Evolutionary conservation across 2,113 vertebrate genomes (phyloP).

Genomic region (Morone saxatilis): DNA sequence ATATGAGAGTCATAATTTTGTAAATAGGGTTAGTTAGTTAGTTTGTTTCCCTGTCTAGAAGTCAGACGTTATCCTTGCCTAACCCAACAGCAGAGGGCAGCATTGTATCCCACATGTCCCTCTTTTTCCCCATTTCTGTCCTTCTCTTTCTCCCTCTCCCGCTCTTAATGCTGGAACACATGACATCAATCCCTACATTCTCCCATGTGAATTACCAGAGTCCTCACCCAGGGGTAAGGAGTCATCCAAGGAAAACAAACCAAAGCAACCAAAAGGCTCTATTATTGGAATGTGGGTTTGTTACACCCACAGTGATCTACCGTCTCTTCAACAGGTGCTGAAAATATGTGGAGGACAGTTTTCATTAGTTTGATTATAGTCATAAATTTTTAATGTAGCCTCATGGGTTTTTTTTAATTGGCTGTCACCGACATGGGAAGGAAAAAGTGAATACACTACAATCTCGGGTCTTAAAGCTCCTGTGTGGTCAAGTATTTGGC

Average conservation of each 20-base stretch:
- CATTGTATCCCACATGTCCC: slow-evolving; percentile 42
- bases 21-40: too few species aligned
- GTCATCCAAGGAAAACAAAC: slow-evolving; percentile 83
- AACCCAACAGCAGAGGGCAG: slow-evolving; percentile 66
- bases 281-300: slow-evolving; percentile 79
- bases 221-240: slow-evolving; percentile 75
- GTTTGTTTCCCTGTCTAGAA: not conserved
- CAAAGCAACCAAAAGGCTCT: slow-evolving; percentile 74
- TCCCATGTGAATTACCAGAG: slow-evolving; percentile 76
- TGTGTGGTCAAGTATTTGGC: slow-evolving; percentile 4
- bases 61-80: not conserved
- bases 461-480: not conserved
- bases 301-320: slow-evolving; percentile 69
- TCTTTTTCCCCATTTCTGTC: not conserved
- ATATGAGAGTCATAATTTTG: not conserved
- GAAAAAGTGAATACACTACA: not conserved
- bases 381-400: slow-evolving; percentile 3
- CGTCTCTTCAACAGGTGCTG: slow-evolving; percentile 77
- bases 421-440: not conserved
- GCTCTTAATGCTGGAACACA: slow-evolving; percentile 62
- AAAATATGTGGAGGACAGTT: slow-evolving; percentile 58
- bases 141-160: not conserved
- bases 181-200: slow-evolving; percentile 67
- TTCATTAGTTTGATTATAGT: slow-evolving; percentile 44
- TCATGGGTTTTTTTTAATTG: not conserved